Evolutionary conservation across 2,113 vertebrate genomes (phyloP), one percentile per base, ranked within the genome.

Genomic region (Lipophrys pholis): DNA sequence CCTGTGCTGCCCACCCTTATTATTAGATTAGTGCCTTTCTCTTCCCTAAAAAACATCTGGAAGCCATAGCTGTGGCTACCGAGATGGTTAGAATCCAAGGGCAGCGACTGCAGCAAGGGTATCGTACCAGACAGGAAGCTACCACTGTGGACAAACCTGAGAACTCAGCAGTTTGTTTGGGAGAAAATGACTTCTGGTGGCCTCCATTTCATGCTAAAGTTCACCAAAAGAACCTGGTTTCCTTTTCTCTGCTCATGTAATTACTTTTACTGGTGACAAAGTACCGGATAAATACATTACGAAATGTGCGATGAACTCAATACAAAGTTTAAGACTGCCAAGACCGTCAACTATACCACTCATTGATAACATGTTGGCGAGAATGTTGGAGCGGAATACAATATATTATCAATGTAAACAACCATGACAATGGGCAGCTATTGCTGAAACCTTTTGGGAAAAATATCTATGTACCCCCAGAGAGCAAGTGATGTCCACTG

Each of bases 21-120:
- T 90, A 91, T 90, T 91, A 88, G 82, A 90, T 88, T 80, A 76
- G 81, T 75, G 73, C 53, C 60, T 78, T 76, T 68, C 71, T 82
- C 86, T 83, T 70, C 69, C 57, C 66, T 56, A 51, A 90, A 86
- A 30, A 85, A 80, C 77, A 93, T 92, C 89, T 93, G 91, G 87
- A 92, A 92, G 73, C 76, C 70, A 92, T 90, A 90, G 84, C 82
- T 73, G 60, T 80, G 63, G 60, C 82, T 85, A 88, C 75, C 78
- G 73, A 56, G 69, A 61, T 63, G 35, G 71, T 82, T 83, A 73
- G 87, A 89, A 80, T 48, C 30, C 71, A 77, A 78, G 73, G 84
- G 76, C 67, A 60, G 61, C 60, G 69, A 58, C 75, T 64, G 71
- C 69, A 82, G 59, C 66, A 74, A 57, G 69, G 80, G 76, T 60